Base-by-base conservation (phyloP, 37 sponge, comb jelly and placozoan genomes). In the Oscarella lobularis region DNA sequence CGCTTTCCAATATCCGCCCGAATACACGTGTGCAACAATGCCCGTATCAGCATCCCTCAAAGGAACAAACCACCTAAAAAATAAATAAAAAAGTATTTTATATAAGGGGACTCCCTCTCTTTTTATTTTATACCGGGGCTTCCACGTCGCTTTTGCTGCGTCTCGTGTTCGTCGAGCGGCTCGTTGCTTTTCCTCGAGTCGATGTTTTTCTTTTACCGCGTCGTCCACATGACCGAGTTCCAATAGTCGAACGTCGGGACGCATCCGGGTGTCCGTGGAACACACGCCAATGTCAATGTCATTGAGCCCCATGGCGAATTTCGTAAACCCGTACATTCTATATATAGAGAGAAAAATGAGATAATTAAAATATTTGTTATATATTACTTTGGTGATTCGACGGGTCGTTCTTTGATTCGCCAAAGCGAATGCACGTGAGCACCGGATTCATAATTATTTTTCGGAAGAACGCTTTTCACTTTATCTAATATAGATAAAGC, bases 181-280 rank as follows among this genome's bases (percentile, higher is more conserved):
- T 74, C 98, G 77, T 77, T 96, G 98, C 83, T 92, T 92, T 66
- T 96, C 98, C 69, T 96, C 98, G 31, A 96, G 85, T 14, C 93
- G 60, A 39, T 74, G 75, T 81, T 96, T 96, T 65, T 89, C 88
- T 29, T 76, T 78, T 1, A 85, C 75, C 0, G 98, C 88, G 29
- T 80, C 85, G 3, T 92, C 93, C 9, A 88, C 79, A 80, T 81
- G 67, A 9, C 86, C 90, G 9, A 87, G 79, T 78, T 96, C 98
- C 33, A 96, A 66, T 32, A 83, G 73, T 38, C 93, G 81, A 79
- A 88, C 86, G 74, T 96, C 98, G 2, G 90, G 90, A 39, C 98
- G 39, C 33, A 41, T 29, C 30, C 98, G 48, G 0, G 93, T 88
- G 74, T 96, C 98, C 6, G 98, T 96, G 67, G 54, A 4, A 72